Percentiles rank a stretch among this genome's conserved stretches.
Evolutionary conservation across 2,113 vertebrate species (phyloP).

Genomic region (Thamnophis sirtalis): DNA sequence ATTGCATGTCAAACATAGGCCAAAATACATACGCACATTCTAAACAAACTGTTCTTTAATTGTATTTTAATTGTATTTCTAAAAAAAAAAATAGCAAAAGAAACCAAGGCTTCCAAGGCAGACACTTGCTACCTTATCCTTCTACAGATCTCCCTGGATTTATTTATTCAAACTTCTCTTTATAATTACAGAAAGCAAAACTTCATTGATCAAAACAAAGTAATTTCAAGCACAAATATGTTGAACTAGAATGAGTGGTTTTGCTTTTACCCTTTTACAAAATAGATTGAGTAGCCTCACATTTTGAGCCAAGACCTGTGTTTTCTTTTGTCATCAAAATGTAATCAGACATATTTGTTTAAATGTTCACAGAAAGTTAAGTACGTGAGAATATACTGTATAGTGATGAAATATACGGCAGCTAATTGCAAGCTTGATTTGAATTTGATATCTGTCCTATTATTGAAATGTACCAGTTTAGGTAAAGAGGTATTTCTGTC

Average conservation of each 20-base stretch:
- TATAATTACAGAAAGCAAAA: constrained; percentile 2
- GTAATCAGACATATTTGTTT: constrained; percentile 4
- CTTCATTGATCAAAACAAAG: constrained; percentile 1
- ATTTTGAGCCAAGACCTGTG: background rate
- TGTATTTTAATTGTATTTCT: background rate
- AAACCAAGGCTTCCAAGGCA: background rate
- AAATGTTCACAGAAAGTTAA: constrained; percentile 6
- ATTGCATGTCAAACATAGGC: background rate
- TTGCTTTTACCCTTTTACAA: constrained; percentile 16
- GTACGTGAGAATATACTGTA: background rate
- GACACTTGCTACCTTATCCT: background rate
- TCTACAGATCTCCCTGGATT: background rate
- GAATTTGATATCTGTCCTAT: background rate
- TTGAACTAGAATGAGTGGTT: constrained; percentile 16
- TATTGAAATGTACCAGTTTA: background rate
- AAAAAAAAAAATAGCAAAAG: background rate
- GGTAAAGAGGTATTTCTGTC: background rate
- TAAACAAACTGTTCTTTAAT: background rate
- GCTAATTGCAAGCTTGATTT: background rate
- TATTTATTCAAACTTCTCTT: background rate
- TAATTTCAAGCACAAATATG: constrained; percentile 18
- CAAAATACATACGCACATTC: background rate
- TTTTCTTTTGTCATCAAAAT: background rate
- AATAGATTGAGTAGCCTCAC: constrained; percentile 7
- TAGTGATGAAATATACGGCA: background rate